phyloP scores from a whole-genome alignment of 2,797 vertebrate species.

The Okamejei kenojei region DNA sequence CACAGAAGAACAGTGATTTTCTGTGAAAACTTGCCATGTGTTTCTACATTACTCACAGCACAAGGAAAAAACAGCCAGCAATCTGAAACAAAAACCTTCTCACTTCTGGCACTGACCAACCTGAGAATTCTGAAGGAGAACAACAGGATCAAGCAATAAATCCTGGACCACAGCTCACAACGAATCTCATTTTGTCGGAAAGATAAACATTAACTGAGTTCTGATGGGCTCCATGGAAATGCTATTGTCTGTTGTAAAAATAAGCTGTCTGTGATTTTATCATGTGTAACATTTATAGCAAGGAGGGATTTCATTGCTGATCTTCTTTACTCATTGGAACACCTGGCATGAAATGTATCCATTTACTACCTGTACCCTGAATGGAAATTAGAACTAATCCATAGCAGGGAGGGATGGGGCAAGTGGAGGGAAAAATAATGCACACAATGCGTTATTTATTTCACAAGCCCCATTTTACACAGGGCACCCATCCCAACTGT shows the following conservation, averaged over 20 bases:
- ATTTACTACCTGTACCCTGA: not conserved
- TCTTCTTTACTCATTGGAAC: not conserved
- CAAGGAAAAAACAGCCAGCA: conserved; percentile 32
- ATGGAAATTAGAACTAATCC: not conserved
- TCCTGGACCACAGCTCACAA: not conserved
- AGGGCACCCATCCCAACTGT: not conserved
- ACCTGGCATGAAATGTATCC: not conserved
- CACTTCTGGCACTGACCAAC: conserved; percentile 21
- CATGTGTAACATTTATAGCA: not conserved
- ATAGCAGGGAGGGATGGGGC: not conserved
- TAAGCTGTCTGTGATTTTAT: not conserved
- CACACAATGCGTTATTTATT: not conserved
- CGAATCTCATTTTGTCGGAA: conserved; percentile 5
- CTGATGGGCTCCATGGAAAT: not conserved
- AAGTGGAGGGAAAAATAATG: not conserved
- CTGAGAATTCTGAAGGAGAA: not conserved
- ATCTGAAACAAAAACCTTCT: conserved; percentile 17
- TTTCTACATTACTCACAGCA: conserved; percentile 24
- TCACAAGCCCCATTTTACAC: not conserved
- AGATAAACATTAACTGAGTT: conserved; percentile 11
- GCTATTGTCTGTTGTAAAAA: not conserved
- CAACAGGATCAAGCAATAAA: conserved; percentile 5
- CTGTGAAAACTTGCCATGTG: conserved; percentile 24
- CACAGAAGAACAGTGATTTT: not conserved
- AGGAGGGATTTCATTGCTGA: not conserved